phyloP scores from a whole-genome alignment of 2,888 invertebrate species.

The Stratiomys singularior region DNA sequence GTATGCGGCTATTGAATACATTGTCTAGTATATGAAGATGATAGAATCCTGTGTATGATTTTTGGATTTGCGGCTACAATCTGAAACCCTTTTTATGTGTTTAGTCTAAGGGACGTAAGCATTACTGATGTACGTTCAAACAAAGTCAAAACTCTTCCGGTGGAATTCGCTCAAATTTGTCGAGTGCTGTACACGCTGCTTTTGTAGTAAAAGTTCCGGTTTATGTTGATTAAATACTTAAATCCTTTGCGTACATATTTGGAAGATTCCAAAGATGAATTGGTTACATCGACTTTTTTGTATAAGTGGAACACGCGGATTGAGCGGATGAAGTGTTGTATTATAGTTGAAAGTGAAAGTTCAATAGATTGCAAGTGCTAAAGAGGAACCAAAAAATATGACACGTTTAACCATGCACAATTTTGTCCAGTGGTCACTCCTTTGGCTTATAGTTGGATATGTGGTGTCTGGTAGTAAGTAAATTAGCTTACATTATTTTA shows the following conservation, averaged over 20 bases:
- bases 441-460: not conserved
- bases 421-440: no score
- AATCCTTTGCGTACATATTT: no score
- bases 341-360: not conserved
- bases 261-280: not conserved
- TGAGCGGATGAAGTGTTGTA: not conserved
- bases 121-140: not conserved
- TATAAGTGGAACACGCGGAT: not conserved
- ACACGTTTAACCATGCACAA: no score
- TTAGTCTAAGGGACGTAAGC: not conserved
- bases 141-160: not conserved
- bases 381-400: no score
- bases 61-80: not conserved
- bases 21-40: not conserved
- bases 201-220: not conserved
- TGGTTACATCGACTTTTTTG: not conserved
- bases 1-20: not conserved
- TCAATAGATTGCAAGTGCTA: not conserved
- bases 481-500: not conserved
- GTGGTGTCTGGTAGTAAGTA: not conserved
- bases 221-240: not conserved
- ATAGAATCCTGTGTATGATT: not conserved
- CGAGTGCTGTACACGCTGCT: not conserved
- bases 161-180: not conserved
- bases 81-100: not conserved